phyloP scores from a whole-genome alignment of 2,888 invertebrate species.

The Yponomeuta plumbellus region DNA sequence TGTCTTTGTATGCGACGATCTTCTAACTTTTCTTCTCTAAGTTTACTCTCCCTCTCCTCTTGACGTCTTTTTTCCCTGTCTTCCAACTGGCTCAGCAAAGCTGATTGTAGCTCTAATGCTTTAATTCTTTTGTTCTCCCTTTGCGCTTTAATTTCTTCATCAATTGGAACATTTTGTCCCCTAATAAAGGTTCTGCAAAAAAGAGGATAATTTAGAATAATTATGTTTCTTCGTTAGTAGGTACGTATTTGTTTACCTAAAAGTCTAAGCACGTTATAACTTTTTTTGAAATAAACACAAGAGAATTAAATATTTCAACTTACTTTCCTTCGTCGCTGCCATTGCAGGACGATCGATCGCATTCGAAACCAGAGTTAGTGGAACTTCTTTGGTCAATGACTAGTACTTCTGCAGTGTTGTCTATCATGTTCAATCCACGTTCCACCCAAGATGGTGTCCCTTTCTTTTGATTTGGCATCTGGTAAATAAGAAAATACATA shows the following conservation, averaged over 20 bases:
- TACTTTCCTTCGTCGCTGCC: conserved; percentile 70
- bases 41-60: conserved; percentile 84
- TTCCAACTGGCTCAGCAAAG: conserved; percentile 89
- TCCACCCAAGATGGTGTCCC: conserved; percentile 77
- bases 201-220: conserved; percentile 25
- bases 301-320: conserved; percentile 11
- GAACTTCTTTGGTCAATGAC: conserved; percentile 76
- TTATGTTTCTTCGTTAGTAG: no score
- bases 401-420: conserved; percentile 70
- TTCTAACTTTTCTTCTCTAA: conserved; percentile 87
- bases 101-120: conserved; percentile 90
- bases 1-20: conserved; percentile 86
- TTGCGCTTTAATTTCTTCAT: conserved; percentile 87
- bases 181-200: conserved; percentile 81
- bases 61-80: conserved; percentile 85
- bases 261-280: no score
- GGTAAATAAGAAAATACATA: conserved; percentile 21
- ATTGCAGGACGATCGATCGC: conserved; percentile 63
- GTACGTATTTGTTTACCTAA: no score
- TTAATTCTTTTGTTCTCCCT: conserved; percentile 87
- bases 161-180: conserved; percentile 91
- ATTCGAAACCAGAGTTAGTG: conserved; percentile 61
- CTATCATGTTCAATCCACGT: conserved; percentile 72
- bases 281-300: not conserved
- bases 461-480: conserved; percentile 71